Evolutionary conservation across 2,888 invertebrate genomes (phyloP).

Genomic region (Pseudeuparius sepicola): DNA sequence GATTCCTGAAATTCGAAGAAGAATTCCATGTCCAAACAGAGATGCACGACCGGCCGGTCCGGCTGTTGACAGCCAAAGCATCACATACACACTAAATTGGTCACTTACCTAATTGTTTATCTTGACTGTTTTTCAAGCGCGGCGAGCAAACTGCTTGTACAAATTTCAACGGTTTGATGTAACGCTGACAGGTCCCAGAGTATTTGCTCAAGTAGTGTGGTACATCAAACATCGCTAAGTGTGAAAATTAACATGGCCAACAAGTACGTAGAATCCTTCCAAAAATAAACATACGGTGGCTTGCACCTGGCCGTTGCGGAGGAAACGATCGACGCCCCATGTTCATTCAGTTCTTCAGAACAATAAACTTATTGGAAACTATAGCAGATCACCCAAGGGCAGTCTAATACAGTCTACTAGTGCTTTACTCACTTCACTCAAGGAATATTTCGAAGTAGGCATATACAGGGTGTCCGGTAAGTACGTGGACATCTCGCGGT

Average conservation of each 20-base stretch:
- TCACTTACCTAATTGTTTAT: conserved; percentile 23
- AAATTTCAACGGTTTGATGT: conserved; percentile 27
- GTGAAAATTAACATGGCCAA: conserved; percentile 33
- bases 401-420: no score
- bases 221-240: conserved; percentile 31
- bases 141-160: conserved; percentile 23
- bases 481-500: no score
- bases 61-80: no score
- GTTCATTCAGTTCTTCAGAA: not conserved
- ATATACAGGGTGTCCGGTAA: no score
- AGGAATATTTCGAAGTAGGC: no score
- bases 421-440: no score
- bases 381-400: no score
- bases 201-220: conserved; percentile 28
- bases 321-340: no score
- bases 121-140: conserved; percentile 21
- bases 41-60: no score
- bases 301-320: conserved; percentile 28
- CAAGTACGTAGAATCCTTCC: conserved; percentile 28
- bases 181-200: conserved; percentile 25
- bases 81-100: conserved; percentile 17
- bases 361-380: no score
- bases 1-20: no score
- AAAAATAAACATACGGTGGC: conserved; percentile 28
- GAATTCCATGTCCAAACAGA: no score